Evolutionary conservation across 2,797 vertebrate species (phyloP).

Genomic region (Neopelma chrysocephalum): DNA sequence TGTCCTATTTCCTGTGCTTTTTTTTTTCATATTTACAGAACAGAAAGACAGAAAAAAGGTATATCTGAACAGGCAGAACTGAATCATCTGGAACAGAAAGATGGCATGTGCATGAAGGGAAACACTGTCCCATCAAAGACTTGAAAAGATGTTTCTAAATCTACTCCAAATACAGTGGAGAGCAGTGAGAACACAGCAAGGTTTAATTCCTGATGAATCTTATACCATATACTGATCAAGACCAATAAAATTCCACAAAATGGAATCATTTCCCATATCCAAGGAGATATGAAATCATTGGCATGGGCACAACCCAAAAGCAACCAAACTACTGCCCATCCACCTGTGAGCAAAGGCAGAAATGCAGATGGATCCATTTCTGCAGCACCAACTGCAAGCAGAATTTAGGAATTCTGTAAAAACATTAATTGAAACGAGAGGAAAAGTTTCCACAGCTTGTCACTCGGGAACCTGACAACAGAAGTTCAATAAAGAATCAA

Average conservation of each 20-base stretch:
- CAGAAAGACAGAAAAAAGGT: neutral
- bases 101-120: neutral
- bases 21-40: neutral
- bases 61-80: neutral
- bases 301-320: neutral
- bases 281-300: neutral
- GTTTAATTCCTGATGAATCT: neutral
- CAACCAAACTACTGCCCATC: neutral
- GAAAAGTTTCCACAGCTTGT: neutral
- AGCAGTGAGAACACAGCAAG: neutral
- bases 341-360: neutral
- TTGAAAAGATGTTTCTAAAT: neutral
- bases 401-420: neutral
- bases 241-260: neutral
- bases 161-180: neutral
- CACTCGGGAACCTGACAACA: neutral
- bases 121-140: neutral
- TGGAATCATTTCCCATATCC: rapidly evolving
- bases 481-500: neutral
- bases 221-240: neutral
- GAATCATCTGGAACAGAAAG: neutral
- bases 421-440: neutral
- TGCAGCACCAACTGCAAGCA: neutral
- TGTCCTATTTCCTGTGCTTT: neutral
- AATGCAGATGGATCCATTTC: neutral